Evolutionary conservation across 2,888 invertebrate genomes (phyloP), one percentile per base, ranked within the genome.

Genomic region (Oeneis ivallda): DNA sequence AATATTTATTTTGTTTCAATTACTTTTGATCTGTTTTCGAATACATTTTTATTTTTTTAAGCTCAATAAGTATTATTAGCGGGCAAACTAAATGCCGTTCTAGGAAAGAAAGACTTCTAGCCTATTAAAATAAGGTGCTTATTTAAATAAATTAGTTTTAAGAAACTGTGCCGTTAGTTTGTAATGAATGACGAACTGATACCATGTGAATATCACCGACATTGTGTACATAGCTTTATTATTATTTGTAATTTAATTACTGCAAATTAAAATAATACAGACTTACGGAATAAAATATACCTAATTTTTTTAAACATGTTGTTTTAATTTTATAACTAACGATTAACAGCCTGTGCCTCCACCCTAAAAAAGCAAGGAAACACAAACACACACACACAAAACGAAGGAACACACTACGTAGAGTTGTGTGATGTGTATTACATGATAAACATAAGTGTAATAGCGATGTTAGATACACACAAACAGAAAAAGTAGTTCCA

Each of bases 61-160:
- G 85, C 75, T 80, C 79, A 76, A 81, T 78, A 80, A 84, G 81
- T 87, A 86, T 87, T 87, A 86, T 80, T 83, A 82, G 82, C 68
- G 77, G 85, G 87, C 83, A 79, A 47, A 74, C 70, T 66, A 70
- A 26, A 76, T 81, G 86, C 86, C 86, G 79, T 77, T 83, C 81
- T 85, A 87, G 85, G 83, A 85, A 84, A 82, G 84, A 88, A 90
- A 89, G 89, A 89, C 89, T 90, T 89, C 82, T 86, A 85, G 84
- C 80, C 75, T 79, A 72, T 83, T 79, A 79, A 54, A 79, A 77
- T 86, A 82, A 78, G 81, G 82, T 84, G 84, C 86, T 83, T 86
- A 86, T 87, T 88, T 86, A 87, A 86, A 75, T 83, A 79, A 76
- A 74, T 76, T 80, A 76, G 83, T 75, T 79, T 75, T 71, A 67